Base-by-base conservation (phyloP, 2,113 vertebrate genomes). In the Anolis carolinensis region DNA sequence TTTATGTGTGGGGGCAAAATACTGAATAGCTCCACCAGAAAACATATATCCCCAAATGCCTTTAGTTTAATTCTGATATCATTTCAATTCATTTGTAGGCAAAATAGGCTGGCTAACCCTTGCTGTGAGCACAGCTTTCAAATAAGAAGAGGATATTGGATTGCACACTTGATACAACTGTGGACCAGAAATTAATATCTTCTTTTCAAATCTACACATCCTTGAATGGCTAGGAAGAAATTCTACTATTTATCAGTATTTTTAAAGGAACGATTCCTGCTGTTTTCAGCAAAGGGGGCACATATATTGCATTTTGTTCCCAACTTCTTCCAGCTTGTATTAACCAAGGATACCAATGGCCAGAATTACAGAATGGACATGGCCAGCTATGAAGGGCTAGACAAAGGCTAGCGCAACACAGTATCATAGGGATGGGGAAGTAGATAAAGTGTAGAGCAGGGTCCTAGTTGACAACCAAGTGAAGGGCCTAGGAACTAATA, bases 51-150 rank as follows among this genome's bases (percentile, higher is more conserved):
- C 16, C 27, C 30, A 36, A 63, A 75, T 48, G 27, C 9, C 71
- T 75, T 34, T n/a, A 63, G 72, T 65, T 83, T 83, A 83, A 63
- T 83, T 75, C 82, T 83, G 82, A n/a, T 75, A 83, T 75, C 36
- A 13, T 13, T 7, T 65, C 8, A 1, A 9, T n/a, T 76, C 36
- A 75, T 75, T 48, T 84, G 59, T 75, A 65, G 82, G 59, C 59
- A 84, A 84, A 84, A 75, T 65, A 76, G 59, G 55, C 20, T 76
- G 16, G 36, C 34, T 44, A 39, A 75, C 36, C 7, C 82, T 55
- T 75, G 72, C 72, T 84, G 82, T 30, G 72, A 84, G 55, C 25
- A 36, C 36, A 23, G 48, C 72, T 25, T 50, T 62, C 27, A 50
- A 84, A 84, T 84, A 65, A 75, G 55, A 74, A 34, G 4, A 62